phyloP scores from a whole-genome alignment of 2,113 vertebrate species.

The Cochlearius cochlearius region DNA sequence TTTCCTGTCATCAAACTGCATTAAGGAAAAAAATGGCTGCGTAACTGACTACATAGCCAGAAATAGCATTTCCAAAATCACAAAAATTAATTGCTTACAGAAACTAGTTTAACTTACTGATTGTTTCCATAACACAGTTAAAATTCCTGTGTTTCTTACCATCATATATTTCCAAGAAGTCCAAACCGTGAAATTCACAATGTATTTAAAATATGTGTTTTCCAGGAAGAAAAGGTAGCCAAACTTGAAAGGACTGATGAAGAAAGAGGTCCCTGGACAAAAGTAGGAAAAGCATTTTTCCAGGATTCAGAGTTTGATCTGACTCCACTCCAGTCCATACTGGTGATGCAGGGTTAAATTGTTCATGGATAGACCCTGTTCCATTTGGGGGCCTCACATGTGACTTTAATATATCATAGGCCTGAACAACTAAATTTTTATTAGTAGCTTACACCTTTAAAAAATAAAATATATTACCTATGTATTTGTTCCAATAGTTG shows the following conservation, averaged over 20 bases:
- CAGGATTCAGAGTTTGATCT: neutral
- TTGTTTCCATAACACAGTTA: neutral
- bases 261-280: neutral
- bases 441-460: neutral
- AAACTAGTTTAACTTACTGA: neutral
- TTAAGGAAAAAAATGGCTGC: neutral
- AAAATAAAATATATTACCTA: neutral
- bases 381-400: neutral
- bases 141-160: neutral
- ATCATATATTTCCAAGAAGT: neutral
- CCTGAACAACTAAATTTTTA: neutral
- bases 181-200: rapidly evolving
- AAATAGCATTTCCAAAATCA: neutral
- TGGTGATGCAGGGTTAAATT: neutral
- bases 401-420: neutral
- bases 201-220: neutral
- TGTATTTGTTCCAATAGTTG: neutral
- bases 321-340: neutral
- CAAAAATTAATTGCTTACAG: neutral
- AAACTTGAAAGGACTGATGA: neutral
- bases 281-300: neutral
- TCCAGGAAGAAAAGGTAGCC: neutral
- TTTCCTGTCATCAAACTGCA: neutral
- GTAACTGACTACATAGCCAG: neutral
- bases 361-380: neutral